Evolutionary conservation across 2,888 invertebrate species (phyloP), one percentile per base, ranked within the genome.

Genomic region (Imbricaverruca yamaguchii): DNA sequence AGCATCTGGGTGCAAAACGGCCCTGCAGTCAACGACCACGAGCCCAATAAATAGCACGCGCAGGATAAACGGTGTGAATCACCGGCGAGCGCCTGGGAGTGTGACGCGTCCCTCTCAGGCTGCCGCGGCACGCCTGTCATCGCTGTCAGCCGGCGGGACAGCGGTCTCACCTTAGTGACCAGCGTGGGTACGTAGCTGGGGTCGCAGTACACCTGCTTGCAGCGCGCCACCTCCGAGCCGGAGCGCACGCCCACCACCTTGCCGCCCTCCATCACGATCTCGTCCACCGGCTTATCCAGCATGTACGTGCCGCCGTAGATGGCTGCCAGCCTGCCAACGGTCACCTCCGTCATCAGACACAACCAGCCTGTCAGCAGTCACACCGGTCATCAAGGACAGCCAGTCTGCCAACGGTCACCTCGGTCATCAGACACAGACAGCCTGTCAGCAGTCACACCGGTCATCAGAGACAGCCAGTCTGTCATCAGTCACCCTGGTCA

Each of bases 271-370:
- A 94, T 87, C 11, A 98, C 95, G 85, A 99, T 94, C 88, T 97
- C 96, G 88, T 98, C 97, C 84, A 97, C 96, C 57, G 95, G 95
- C 88, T 98, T 99, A 88, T 99, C 97, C 87, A 99, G 89, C 99
- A 99, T 99, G 89, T 99, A 99, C 12, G 99, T 99, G 83, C 99
- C 99, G 80, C 98, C 98, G 89, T 98, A 99, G 87, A 99, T 99
- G 83, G 99, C 99, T 86, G 97, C 97, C 83, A 99, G 91, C 84
- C 90, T 89, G 83, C 15, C 59, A 59, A 1, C 6, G 23, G 65
- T 8, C 65, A 18, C 18, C 2, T 4, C 61, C 1, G 18, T 15
- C 15, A 13, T 15, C 15, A 18, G 61, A 1, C 61, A 18, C 61
- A 15, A 18, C 18, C 18, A 61, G 15, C 15, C 13, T 7, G 13